A percentile compares a stretch with the other conserved stretches of the same genome.
Conservation (phyloP, 2,797 vertebrate species). For the Hephaestus fuliginosus region DNA sequence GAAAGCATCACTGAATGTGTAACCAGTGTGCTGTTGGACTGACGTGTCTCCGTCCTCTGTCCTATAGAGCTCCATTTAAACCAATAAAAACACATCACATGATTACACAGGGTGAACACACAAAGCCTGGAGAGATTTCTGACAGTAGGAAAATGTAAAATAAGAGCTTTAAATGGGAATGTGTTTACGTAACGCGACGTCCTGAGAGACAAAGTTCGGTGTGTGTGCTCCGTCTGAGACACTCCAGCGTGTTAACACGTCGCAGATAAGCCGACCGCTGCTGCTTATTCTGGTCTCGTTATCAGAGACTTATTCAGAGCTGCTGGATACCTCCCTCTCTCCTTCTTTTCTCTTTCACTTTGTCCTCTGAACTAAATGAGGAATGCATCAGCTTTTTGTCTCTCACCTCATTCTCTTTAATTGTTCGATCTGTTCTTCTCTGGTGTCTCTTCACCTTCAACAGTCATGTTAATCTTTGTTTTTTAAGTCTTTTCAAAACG, state of each 20-base stretch:
- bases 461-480: not conserved
- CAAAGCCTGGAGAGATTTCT: not conserved
- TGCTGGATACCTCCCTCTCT: not conserved
- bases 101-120: no score
- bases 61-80: not conserved
- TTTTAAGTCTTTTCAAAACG: not conserved
- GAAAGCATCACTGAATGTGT: not conserved
- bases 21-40: no score
- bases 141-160: not conserved
- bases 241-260: conserved; percentile 11
- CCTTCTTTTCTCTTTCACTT: not conserved
- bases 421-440: not conserved
- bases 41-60: not conserved
- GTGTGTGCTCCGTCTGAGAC: conserved; percentile 15
- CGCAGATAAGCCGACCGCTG: conserved; percentile 40
- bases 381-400: not conserved
- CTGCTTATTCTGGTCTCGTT: conserved; percentile 68
- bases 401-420: not conserved
- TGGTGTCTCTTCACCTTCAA: not conserved
- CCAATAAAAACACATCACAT: no score
- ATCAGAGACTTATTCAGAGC: conserved; percentile 51
- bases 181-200: rapidly evolving
- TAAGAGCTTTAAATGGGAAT: not conserved
- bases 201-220: not conserved
- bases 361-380: not conserved